phyloP scores from a whole-genome alignment of 2,888 invertebrate genomes.

The Erebia epiphron region DNA sequence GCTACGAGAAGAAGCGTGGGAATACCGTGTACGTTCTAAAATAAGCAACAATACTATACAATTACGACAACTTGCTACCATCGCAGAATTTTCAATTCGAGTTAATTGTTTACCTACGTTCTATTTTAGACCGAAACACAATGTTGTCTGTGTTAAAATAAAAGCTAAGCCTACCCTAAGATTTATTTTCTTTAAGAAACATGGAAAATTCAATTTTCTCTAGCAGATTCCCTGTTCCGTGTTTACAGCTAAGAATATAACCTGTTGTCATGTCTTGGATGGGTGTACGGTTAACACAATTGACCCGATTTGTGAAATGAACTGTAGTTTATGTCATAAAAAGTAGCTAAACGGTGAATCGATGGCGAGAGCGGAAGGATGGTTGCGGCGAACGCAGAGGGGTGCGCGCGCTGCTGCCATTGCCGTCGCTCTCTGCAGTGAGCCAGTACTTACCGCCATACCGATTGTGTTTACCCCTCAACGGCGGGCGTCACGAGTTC shows the following conservation, averaged over 20 bases:
- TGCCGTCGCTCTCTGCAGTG: constrained; percentile 43
- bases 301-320: constrained; percentile 50
- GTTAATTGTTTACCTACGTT: too few relatives aligned
- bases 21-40: too few relatives aligned
- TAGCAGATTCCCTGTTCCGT: background rate
- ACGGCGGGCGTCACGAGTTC: background rate
- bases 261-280: background rate
- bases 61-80: too few relatives aligned
- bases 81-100: too few relatives aligned
- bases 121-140: too few relatives aligned
- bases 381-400: constrained; percentile 34
- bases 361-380: constrained; percentile 54
- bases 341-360: constrained; percentile 60
- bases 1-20: too few relatives aligned
- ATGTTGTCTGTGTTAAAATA: too few relatives aligned
- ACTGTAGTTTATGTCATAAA: constrained; percentile 58
- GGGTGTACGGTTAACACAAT: background rate
- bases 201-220: too few relatives aligned
- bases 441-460: constrained; percentile 20
- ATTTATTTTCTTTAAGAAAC: too few relatives aligned
- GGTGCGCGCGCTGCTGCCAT: constrained; percentile 60
- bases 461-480: constrained; percentile 18
- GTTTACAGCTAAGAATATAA: background rate
- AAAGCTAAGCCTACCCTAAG: too few relatives aligned
- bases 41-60: too few relatives aligned